Percentiles rank a stretch among this genome's conserved stretches.
These are phyloP conservation scores for Drosophila macrospina DNA, from an alignment of 2,888 invertebrate genomes.

Conservation along the genomic window DNA sequence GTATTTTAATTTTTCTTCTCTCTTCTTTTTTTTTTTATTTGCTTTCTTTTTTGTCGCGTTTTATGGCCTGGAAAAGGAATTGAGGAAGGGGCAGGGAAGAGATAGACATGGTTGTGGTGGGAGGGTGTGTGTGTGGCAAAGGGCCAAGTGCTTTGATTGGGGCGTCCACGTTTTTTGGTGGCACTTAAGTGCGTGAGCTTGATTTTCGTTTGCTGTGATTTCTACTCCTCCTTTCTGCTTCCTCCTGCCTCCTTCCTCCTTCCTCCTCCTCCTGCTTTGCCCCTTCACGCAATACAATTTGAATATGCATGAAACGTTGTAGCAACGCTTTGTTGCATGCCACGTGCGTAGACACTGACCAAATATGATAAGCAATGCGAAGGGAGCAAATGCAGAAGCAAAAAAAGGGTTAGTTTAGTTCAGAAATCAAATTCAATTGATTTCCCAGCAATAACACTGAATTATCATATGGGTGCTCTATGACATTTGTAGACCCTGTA, in stretches of 20 bases:
- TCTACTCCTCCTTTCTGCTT: conserved; percentile 2
- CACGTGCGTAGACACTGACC: conserved; percentile 61
- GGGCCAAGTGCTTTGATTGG: conserved; percentile 50
- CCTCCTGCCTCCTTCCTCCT: neutral
- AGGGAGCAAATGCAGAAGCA: neutral
- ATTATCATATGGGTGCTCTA: no score
- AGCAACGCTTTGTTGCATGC: conserved; percentile 56
- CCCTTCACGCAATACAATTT: conserved; percentile 45
- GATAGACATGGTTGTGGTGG: no score
- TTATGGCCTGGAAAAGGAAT: conserved; percentile 64
- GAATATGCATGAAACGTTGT: conserved; percentile 70
- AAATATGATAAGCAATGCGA: conserved; percentile 14
- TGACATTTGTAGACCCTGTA: no score
- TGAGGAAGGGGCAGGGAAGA: conserved; percentile 2
- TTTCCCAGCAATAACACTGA: neutral
- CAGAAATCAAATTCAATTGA: conserved; percentile 11
- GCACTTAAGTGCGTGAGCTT: conserved; percentile 72
- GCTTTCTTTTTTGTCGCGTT: conserved; percentile 58
- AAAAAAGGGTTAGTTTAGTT: conserved; percentile 8
- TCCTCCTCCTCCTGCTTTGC: neutral
- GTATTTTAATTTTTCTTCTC: conserved; percentile 75
- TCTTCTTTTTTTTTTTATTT: conserved; percentile 31
- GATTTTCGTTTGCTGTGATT: conserved; percentile 73
- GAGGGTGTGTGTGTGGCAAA: neutral
- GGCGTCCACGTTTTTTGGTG: conserved; percentile 29